Base-by-base conservation (phyloP, 2,797 vertebrate genomes). In the Lutjanus campechanus region DNA sequence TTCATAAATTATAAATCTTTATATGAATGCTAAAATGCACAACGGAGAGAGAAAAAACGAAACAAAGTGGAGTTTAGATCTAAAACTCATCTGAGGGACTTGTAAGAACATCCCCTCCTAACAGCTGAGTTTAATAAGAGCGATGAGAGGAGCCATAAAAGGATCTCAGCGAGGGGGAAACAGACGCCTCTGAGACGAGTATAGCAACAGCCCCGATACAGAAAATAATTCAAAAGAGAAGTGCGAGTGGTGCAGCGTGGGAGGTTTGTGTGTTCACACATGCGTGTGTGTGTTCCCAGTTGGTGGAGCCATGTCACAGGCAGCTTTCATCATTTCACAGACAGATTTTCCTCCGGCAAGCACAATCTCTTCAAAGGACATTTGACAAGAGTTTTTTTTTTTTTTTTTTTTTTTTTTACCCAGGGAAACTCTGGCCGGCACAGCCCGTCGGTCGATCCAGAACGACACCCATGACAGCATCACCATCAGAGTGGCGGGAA, bases 381-480 rank as follows among this genome's bases (percentile, higher is more conserved):
- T 69, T 69, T 41, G 25, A 79, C 70, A 68, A 12, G n/a, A 49
- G 36, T 11, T 44, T 36, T 36, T 36, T 36, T 36, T 36, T 36
- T 36, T 36, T 36, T 29, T 29, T 29, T 36, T 36, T 36, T 36
- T 25, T 54, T 41, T 51, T 91, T 96, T 94, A 99, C 98, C 98
- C 72, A 99, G 87, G 62, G 98, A 98, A 10, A 99, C 97, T 92
- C 98, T 96, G 84, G 98, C 98, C 0, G 98, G 98, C 73, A 99
- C 97, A 11, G 98, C 98, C 89, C 96, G 93, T n/a, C 92, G 96
- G 87, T 99, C 98, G 0, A 99, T 99, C 98, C 98, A 99, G 95
- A 99, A 99, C 0, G 98, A 98, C 75, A 99, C 97, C 97, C 98
- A 99, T 73, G 98, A 99, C 73, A 99, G 84, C 97, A 99, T 98